phyloP scores from a whole-genome alignment of 2,797 vertebrate genomes.

The Sitta carolinensis region DNA sequence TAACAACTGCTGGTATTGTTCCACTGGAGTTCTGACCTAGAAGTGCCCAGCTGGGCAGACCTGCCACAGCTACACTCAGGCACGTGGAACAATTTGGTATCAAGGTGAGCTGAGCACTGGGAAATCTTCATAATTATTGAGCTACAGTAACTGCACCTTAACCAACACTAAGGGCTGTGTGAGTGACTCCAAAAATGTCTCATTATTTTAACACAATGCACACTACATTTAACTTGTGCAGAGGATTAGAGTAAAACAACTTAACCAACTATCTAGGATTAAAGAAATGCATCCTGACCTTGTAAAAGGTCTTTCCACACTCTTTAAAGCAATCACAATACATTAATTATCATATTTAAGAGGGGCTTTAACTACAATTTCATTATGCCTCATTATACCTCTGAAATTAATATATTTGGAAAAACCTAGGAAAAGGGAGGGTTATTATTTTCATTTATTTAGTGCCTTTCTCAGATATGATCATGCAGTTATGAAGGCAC shows the following conservation, averaged over 20 bases:
- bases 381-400: not conserved
- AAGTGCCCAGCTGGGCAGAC: not conserved
- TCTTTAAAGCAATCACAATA: not conserved
- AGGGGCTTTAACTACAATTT: not conserved
- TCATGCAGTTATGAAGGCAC: not conserved
- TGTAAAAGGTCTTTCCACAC: not conserved
- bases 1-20: not conserved
- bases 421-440: not conserved
- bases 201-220: not conserved
- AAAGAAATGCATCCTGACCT: not conserved
- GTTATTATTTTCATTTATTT: not conserved
- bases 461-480: not conserved
- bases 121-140: not conserved
- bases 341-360: not conserved
- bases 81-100: rapidly evolving
- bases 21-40: not conserved
- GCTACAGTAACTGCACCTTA: not conserved
- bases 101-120: not conserved
- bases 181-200: not conserved
- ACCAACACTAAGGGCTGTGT: not conserved
- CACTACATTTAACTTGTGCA: not conserved
- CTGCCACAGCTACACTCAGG: not conserved
- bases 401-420: not conserved
- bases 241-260: not conserved
- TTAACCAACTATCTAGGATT: not conserved